phyloP scores from a whole-genome alignment of 2,797 vertebrate genomes.

The Staurois parvus region DNA sequence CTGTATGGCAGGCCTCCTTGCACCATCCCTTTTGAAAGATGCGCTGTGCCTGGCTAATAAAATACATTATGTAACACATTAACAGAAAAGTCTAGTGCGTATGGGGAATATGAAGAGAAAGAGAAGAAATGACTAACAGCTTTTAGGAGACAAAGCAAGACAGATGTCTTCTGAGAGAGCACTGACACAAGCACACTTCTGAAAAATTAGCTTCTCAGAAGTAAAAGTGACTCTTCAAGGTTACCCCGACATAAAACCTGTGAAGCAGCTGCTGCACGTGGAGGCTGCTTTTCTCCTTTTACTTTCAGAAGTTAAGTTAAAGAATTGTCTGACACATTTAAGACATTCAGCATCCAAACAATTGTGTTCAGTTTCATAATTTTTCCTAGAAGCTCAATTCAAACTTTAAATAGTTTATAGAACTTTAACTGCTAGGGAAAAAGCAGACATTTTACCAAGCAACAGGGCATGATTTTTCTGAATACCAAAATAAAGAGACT shows the following conservation, averaged over 20 bases:
- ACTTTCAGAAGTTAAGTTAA: background rate
- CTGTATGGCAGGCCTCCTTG: no score
- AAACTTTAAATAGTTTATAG: no score
- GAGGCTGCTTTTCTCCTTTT: background rate
- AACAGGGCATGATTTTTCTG: no score
- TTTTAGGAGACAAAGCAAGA: background rate
- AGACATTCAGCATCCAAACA: background rate
- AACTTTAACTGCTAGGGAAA: no score
- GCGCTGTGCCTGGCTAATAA: background rate
- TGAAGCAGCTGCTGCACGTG: background rate
- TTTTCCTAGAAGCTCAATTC: no score
- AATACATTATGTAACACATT: background rate
- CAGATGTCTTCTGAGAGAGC: background rate
- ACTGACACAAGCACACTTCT: background rate
- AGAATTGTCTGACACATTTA: background rate
- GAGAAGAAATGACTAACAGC: background rate
- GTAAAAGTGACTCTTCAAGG: background rate
- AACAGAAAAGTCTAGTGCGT: background rate
- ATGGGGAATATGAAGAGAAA: background rate
- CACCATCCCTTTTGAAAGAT: no score
- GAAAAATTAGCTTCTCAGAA: background rate
- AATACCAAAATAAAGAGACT: no score
- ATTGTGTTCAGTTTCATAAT: background rate
- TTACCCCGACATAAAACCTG: constrained; percentile 17
- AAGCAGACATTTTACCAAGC: no score